A percentile compares a stretch with the other conserved stretches of the same genome.
phyloP scores from a whole-genome alignment of 2,113 vertebrate species.

The Gallinago undulata region DNA sequence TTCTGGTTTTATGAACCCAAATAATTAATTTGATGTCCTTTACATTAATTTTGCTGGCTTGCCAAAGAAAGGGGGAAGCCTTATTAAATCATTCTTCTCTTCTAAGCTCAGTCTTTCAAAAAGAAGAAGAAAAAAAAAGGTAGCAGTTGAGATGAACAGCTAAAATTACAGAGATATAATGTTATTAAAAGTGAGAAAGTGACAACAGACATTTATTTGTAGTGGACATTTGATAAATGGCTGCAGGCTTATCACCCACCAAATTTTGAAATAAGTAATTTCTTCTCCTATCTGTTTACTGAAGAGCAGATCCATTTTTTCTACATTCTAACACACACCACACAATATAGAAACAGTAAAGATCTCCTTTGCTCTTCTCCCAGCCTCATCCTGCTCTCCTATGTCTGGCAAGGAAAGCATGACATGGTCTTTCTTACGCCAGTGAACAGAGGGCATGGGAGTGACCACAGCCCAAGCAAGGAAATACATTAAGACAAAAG shows the following conservation, averaged over 20 bases:
- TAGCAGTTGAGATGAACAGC: neutral
- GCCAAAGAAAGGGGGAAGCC: neutral
- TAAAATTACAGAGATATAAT: constrained; percentile 5
- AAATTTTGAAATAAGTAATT: constrained; percentile 19
- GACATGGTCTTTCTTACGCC: neutral
- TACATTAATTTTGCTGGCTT: neutral
- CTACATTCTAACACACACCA: neutral
- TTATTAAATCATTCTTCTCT: neutral
- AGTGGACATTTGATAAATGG: constrained; percentile 26
- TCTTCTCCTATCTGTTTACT: neutral
- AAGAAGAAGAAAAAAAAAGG: neutral
- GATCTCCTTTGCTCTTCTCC: neutral
- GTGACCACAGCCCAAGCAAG: neutral
- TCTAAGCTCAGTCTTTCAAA: neutral
- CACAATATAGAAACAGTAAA: neutral
- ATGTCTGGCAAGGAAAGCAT: neutral
- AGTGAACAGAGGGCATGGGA: neutral
- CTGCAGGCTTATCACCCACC: constrained; percentile 31
- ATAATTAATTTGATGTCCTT: neutral
- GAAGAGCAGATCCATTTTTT: neutral
- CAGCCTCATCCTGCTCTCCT: neutral
- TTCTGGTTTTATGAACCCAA: neutral
- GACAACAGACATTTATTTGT: constrained; percentile 28
- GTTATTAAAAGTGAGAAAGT: constrained; percentile 30
- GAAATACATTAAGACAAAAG: neutral